Percentiles rank a stretch among this genome's conserved stretches.
Evolutionary conservation across 2,113 vertebrate genomes (phyloP).

Genomic region (Pangasianodon hypophthalmus): DNA sequence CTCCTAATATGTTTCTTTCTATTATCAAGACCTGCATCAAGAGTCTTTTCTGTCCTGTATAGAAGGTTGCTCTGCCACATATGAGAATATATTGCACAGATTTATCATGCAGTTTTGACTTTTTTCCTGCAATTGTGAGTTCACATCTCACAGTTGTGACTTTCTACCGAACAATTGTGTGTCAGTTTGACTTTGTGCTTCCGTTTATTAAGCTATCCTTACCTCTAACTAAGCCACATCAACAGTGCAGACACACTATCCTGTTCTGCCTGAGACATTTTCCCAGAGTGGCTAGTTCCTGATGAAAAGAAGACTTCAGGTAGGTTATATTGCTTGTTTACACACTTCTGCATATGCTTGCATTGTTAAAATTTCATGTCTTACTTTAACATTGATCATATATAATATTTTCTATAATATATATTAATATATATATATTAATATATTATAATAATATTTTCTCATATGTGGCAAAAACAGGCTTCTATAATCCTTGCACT

Average conservation of each 20-base stretch:
- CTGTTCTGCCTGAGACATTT: not conserved
- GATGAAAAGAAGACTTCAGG: not conserved
- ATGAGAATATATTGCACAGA: not conserved
- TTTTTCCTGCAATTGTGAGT: not conserved
- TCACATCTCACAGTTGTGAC: not conserved
- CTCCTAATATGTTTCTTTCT: not conserved
- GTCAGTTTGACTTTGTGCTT: not conserved
- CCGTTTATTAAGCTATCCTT: not conserved
- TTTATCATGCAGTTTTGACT: not conserved
- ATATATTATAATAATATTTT: no score
- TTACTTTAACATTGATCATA: not conserved
- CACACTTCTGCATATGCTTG: not conserved
- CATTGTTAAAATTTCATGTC: not conserved
- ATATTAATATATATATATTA: no score
- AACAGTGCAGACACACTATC: not conserved
- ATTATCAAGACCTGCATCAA: not conserved
- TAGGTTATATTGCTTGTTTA: not conserved
- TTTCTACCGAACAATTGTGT: not conserved
- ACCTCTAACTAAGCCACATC: not conserved
- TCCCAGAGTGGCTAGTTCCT: no score
- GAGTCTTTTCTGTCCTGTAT: not conserved
- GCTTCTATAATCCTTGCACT: not conserved
- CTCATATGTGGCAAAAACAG: not conserved
- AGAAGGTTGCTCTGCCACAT: not conserved
- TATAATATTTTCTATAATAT: no score